Evolutionary conservation across 2,113 vertebrate species (phyloP).

Genomic region (Gallinago paraguaiae): DNA sequence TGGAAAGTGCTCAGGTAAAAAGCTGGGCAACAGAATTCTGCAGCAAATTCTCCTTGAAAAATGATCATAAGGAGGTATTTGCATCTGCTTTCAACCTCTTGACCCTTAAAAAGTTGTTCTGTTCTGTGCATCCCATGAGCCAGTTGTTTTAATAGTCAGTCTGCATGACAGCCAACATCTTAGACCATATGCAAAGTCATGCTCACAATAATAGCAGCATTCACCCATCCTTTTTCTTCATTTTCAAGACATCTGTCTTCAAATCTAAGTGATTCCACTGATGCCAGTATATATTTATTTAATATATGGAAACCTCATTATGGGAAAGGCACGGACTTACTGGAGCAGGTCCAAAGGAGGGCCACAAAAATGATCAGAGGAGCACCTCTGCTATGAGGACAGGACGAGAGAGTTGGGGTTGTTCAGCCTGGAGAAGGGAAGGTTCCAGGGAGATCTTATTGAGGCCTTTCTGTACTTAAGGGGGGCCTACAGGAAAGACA

Average conservation of each 20-base stretch:
- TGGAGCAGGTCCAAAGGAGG: neutral
- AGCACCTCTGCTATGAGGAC: neutral
- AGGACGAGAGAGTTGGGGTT: neutral
- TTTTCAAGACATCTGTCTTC: neutral
- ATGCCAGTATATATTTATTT: neutral
- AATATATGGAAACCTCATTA: neutral
- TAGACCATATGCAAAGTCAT: neutral
- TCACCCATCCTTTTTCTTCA: neutral
- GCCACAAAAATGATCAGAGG: neutral
- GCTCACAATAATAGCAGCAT: neutral
- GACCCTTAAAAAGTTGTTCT: neutral
- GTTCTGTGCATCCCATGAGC: fast-evolving
- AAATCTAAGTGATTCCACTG: neutral
- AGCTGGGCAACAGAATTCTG: neutral
- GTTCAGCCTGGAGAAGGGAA: neutral
- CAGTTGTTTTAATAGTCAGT: neutral
- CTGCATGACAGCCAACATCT: neutral
- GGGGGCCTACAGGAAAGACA: neutral
- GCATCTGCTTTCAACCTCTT: neutral
- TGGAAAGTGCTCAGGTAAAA: neutral
- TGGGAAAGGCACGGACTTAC: neutral
- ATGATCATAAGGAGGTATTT: neutral
- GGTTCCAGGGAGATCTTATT: neutral
- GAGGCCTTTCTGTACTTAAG: neutral
- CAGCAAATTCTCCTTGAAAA: neutral